A percentile compares a stretch with the other conserved stretches of the same genome.
Evolutionary conservation across 2,797 vertebrate species (phyloP).

Genomic region (Peromyscus nudipes): DNA sequence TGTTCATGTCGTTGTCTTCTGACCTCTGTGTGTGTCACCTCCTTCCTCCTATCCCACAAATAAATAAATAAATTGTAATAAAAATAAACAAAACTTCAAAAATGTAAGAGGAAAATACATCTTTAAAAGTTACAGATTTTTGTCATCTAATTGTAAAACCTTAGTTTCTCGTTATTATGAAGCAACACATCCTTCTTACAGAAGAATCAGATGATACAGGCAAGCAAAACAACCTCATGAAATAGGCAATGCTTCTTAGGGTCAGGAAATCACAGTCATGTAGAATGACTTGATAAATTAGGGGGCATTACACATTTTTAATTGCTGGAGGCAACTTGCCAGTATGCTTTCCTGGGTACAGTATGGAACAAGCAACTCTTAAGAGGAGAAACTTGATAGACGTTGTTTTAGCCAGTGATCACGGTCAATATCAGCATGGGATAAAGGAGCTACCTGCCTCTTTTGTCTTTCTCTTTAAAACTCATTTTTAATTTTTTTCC

Average conservation of each 20-base stretch:
- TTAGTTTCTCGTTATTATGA: neutral
- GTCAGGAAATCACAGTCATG: neutral
- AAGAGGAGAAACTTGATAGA: neutral
- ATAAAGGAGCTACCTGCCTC: neutral
- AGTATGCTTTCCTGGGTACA: neutral
- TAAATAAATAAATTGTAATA: neutral
- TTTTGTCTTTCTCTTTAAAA: neutral
- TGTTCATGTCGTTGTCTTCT: neutral
- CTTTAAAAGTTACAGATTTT: constrained; percentile 19
- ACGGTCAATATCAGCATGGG: neutral
- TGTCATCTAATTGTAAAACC: neutral
- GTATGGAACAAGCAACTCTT: neutral
- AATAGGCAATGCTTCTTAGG: neutral
- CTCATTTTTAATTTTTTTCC: neutral
- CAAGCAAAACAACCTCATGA: neutral
- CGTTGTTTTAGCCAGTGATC: neutral
- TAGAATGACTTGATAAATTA: neutral
- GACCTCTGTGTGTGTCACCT: neutral
- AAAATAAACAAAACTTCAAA: neutral
- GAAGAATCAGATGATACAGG: neutral
- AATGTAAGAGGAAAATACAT: neutral
- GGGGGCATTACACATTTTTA: neutral
- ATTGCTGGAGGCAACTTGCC: neutral
- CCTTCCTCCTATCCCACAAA: neutral
- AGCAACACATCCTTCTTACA: neutral